These are phyloP conservation scores for Dromas ardeola DNA, from an alignment of 2,113 vertebrate genomes.

Conservation along the genomic window DNA sequence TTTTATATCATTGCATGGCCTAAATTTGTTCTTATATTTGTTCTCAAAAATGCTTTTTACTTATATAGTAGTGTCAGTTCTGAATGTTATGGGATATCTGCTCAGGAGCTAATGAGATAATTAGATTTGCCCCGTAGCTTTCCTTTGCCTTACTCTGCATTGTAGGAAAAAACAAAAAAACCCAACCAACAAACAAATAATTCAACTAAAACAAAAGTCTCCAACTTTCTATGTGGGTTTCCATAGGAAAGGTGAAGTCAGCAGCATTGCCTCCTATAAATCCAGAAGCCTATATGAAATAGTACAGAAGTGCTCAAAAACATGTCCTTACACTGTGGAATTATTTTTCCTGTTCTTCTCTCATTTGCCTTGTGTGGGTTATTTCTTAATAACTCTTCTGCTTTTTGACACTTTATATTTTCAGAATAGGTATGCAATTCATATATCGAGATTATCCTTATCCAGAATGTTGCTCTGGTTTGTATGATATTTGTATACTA, in stretches of 20 bases:
- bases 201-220: neutral
- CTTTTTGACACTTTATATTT: neutral
- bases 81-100: neutral
- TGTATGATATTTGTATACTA: neutral
- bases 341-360: neutral
- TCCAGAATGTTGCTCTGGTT: neutral
- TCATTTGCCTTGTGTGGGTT: neutral
- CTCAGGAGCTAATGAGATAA: neutral
- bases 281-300: neutral
- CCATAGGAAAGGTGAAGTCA: neutral
- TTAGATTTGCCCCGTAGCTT: neutral
- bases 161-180: fast-evolving
- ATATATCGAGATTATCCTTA: neutral
- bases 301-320: neutral
- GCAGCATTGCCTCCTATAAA: neutral
- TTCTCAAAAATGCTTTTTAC: neutral
- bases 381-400: neutral
- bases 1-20: neutral
- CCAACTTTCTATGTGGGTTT: neutral
- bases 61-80: neutral
- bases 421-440: neutral
- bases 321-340: neutral
- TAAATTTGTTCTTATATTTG: neutral
- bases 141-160: neutral
- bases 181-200: neutral